Conservation (phyloP, 2,797 vertebrate genomes). For the Gymnocypris eckloni region DNA sequence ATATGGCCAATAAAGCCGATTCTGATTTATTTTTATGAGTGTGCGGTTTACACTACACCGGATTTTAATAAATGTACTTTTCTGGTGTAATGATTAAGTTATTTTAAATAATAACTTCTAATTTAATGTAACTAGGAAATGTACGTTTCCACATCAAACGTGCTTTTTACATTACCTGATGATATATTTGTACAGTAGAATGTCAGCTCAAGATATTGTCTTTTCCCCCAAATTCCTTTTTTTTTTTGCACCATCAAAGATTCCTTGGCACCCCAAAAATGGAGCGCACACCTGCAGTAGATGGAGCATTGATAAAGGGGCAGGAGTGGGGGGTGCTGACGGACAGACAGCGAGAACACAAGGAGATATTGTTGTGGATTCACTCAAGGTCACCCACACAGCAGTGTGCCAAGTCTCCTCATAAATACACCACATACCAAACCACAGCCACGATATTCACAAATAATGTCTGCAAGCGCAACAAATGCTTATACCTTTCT, state of each 20-base stretch:
- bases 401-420: conserved; percentile 77
- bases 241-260: conserved; percentile 56
- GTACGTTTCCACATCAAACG: background rate
- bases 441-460: conserved; percentile 1
- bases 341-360: conserved; percentile 79
- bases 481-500: conserved; percentile 15
- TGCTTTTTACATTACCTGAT: background rate
- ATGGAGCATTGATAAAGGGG: conserved; percentile 42
- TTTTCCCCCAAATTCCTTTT: conserved; percentile 6
- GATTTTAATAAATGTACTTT: background rate
- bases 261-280: conserved; percentile 67
- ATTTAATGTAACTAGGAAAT: background rate
- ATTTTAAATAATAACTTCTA: conserved; percentile 3
- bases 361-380: conserved; percentile 84
- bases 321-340: conserved; percentile 70
- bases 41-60: background rate
- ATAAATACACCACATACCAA: conserved; percentile 69
- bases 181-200: background rate
- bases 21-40: background rate
- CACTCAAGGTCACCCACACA: conserved; percentile 78
- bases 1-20: too few relatives aligned
- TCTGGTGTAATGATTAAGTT: background rate
- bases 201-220: background rate
- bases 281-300: conserved; percentile 75
- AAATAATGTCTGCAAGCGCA: conserved; percentile 50